A percentile compares a stretch with the other conserved stretches of the same genome.
These are phyloP conservation scores for Pipistrellus pygmaeus DNA, from an alignment of 2,797 vertebrate species.

Conservation along the genomic window DNA sequence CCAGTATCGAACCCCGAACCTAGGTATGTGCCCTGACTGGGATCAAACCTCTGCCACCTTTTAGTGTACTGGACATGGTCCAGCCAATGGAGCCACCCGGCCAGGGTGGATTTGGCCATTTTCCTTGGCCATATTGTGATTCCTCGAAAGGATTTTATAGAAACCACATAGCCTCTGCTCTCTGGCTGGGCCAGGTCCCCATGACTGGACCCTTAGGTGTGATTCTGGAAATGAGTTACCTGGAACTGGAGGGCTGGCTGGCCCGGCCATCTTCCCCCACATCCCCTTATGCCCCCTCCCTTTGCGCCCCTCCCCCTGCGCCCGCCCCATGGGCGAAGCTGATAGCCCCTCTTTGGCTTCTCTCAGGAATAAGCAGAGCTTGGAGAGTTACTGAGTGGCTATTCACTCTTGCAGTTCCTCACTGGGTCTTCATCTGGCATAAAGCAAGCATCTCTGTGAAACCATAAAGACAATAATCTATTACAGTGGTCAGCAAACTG, in stretches of 20 bases:
- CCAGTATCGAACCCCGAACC: too few species aligned
- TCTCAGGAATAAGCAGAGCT: neutral
- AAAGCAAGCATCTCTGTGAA: slow-evolving; percentile 1
- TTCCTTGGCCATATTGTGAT: slow-evolving; percentile 17
- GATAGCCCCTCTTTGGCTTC: neutral
- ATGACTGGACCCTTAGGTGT: too few species aligned
- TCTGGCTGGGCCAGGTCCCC: neutral
- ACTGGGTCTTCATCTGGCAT: neutral
- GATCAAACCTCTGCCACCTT: too few species aligned
- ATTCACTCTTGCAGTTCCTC: neutral
- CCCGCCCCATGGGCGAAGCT: neutral
- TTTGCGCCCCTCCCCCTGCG: accelerated
- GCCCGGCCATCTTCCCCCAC: neutral
- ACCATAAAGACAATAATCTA: neutral
- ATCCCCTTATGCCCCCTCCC: accelerated
- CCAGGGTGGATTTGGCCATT: neutral
- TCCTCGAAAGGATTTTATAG: neutral
- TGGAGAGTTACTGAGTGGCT: neutral
- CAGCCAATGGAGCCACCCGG: too few species aligned
- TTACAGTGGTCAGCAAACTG: neutral
- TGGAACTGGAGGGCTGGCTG: neutral
- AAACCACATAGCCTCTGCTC: neutral
- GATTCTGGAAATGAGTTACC: neutral
- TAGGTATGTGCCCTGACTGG: too few species aligned
- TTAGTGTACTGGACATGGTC: too few species aligned